Percentiles rank a stretch among this genome's conserved stretches.
Evolutionary conservation across 2,888 invertebrate genomes (phyloP).

Genomic region (Thymelicus lineola): DNA sequence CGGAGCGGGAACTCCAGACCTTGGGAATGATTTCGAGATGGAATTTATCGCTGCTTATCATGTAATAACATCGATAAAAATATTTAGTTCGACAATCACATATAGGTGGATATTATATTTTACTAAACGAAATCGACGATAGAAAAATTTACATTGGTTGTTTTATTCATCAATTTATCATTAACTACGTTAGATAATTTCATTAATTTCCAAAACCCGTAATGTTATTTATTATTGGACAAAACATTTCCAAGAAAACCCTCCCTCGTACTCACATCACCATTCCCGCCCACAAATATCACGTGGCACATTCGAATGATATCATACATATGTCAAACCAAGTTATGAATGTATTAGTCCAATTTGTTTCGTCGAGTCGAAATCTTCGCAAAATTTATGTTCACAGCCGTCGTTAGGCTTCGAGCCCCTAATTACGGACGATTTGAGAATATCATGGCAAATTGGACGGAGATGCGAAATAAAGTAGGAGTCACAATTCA

Average conservation of each 20-base stretch:
- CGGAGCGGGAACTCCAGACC: conserved; percentile 19
- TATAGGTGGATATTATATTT: not conserved
- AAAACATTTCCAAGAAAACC: not conserved
- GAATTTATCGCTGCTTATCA: conserved; percentile 36
- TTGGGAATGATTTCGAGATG: conserved; percentile 46
- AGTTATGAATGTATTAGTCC: conserved; percentile 8
- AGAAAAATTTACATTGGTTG: too few relatives aligned
- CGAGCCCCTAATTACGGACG: conserved; percentile 27
- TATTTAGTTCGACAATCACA: too few relatives aligned
- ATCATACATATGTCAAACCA: not conserved
- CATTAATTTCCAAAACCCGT: too few relatives aligned
- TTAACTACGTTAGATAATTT: too few relatives aligned
- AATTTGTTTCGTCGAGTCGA: conserved; percentile 22
- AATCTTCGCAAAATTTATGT: conserved; percentile 12
- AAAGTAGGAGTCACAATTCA: conserved; percentile 31
- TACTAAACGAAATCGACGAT: too few relatives aligned
- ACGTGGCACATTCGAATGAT: not conserved
- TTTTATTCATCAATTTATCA: too few relatives aligned
- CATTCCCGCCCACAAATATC: not conserved
- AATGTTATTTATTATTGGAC: not conserved
- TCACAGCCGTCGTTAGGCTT: conserved; percentile 7
- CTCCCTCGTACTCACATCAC: not conserved
- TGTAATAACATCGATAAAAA: not conserved
- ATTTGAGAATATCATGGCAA: conserved; percentile 27
- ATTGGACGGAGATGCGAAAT: conserved; percentile 31